phyloP scores from a whole-genome alignment of 2,888 invertebrate genomes.

The Stramonita haemastoma region DNA sequence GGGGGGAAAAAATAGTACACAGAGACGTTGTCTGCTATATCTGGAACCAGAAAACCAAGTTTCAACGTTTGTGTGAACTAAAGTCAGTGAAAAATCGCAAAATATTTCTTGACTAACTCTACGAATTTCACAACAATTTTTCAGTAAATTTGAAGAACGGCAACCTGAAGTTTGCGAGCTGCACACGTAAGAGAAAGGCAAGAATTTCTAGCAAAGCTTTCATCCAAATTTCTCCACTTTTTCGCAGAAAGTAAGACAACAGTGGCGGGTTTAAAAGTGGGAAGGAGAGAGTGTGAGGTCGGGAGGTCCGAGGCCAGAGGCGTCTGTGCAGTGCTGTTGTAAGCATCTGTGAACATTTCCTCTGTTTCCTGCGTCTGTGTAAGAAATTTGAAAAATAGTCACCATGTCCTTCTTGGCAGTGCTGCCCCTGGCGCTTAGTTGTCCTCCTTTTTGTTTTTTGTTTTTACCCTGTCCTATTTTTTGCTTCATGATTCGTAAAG shows the following conservation, averaged over 20 bases:
- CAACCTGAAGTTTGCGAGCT: neutral
- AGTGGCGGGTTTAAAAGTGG: neutral
- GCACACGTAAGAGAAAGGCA: neutral
- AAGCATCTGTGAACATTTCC: constrained; percentile 39
- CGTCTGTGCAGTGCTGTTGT: constrained; percentile 32
- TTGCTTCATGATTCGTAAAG: neutral
- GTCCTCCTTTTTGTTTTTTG: constrained; percentile 8
- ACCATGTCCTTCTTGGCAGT: constrained; percentile 38
- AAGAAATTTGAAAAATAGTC: constrained; percentile 39
- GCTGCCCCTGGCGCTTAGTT: constrained; percentile 35
- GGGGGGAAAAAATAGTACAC: neutral
- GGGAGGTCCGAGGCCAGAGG: constrained; percentile 42
- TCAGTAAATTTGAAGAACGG: neutral
- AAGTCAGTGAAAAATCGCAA: neutral
- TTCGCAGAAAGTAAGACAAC: neutral
- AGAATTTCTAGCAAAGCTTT: neutral
- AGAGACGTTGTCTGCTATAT: neutral
- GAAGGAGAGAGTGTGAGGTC: no score
- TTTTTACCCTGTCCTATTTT: no score
- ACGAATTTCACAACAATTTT: neutral
- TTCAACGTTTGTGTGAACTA: neutral
- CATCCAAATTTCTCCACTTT: neutral
- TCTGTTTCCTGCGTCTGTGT: constrained; percentile 29
- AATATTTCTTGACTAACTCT: neutral
- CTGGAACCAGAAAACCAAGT: neutral